Base-by-base conservation (phyloP, 1,140 invertebrate genomes). In the Rhyacophila brunnea region DNA sequence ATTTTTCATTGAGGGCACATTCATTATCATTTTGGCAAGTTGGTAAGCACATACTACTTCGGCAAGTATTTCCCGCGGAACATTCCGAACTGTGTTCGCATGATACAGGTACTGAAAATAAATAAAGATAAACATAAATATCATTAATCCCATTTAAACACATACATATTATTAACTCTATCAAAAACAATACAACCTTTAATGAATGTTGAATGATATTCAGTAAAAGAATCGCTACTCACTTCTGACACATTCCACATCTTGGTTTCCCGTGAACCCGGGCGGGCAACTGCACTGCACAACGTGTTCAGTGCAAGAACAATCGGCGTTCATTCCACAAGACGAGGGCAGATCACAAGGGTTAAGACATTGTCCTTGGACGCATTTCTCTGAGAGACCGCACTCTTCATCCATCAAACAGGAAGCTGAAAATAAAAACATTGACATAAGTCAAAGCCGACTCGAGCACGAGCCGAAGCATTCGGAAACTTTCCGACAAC, bases 1-100 rank as follows among this genome's bases (percentile, higher is more conserved):
- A 96, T 74, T 92, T 91, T 72, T 95, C 92, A 69, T 95, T 95
- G 45, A 90, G 81, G n/a, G 92, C 92, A 74, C 93, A 96, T 51
- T 92, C 83, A 61, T 87, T 85, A 71, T 96, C 92, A n/a, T 69
- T 73, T 19, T 73, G 72, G 68, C 93, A 96, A 18, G 79, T 77
- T 0, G 88, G 87, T 38, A 88, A 71, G 68, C 92, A 95, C 65
- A 92, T 86, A 36, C 87, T 88, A 66, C 91, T 85, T 55, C 85
- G 82, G 67, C 92, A 95, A 6, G 82, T 82, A 61, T 86, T 85
- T 3, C 83, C 85, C 18, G 77, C 67, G 46, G 77, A 78, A 71
- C 92, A 94, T 66, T 93, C 89, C 6, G 76, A 78, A 47, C 81
- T 83, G 10, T 73, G 74, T 38, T 83, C 81, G 68, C 92, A 95